Evolutionary conservation across 2,888 invertebrate species (phyloP), one percentile per base, ranked within the genome.

Genomic region (Calliopum simillimum): DNA sequence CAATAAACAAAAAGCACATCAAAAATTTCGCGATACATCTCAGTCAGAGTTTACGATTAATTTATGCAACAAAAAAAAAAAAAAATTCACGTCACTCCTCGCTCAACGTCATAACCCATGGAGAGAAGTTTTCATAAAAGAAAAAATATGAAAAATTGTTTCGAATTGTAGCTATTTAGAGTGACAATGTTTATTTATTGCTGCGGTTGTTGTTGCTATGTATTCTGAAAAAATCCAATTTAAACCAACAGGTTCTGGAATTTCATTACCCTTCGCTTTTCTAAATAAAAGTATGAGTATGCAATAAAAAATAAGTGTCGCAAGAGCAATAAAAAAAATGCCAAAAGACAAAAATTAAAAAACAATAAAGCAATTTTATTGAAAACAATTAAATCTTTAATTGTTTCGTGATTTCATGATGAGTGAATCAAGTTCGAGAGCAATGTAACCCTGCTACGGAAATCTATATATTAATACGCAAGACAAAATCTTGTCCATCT

Each of bases 221-320:
- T n/a, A 0, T 11, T 51, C 21, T 12, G 19, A 51, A 19, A 21
- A 51, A 51, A 51, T 19, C 16, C 51, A 19, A 51, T 51, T 51
- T 11, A 4, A 51, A 21, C 19, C 51, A 51, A 51, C 51, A 51
- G 51, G 51, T 51, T 51, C 51, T 51, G 51, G 14, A 25, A 14
- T 58, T 58, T 58, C 6, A 33, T 58, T 25, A n/a, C 51, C 11
- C 21, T 21, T 51, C 51, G n/a, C 16, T 21, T n/a, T 51, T 51
- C 51, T 11, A 51, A 19, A 1, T 51, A 4, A 16, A n/a, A 51
- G 3, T 5, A 33, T 33, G 33, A 8, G 4, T 8, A 16, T 19
- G 14, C 14, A n/a, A 11, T 19, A 51, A 51, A n/a, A 16, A n/a
- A 51, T 51, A 19, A 51, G 11, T 16, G 51, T 16, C 51, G 51